These are phyloP conservation scores for Dolichopus griseipennis DNA, from an alignment of 2,888 invertebrate species.

Conservation along the genomic window DNA sequence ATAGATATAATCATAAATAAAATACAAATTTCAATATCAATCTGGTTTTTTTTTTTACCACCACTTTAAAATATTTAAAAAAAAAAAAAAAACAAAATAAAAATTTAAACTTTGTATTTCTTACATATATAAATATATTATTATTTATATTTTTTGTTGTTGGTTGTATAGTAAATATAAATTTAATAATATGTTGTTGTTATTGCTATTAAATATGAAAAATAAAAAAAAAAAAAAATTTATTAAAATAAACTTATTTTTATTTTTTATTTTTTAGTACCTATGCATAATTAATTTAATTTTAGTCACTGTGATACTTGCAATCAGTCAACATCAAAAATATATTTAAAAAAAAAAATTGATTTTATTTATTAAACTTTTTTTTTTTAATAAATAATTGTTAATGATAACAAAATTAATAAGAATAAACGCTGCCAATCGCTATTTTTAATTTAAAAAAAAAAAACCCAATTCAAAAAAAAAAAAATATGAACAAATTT, in stretches of 20 bases:
- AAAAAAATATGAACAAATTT: too few relatives aligned
- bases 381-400: too few relatives aligned
- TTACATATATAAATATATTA: neutral
- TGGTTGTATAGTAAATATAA: neutral
- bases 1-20: too few relatives aligned
- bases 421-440: too few relatives aligned
- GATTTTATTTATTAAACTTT: neutral
- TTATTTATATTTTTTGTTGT: neutral
- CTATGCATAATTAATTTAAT: slow-evolving; percentile 1
- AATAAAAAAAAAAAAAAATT: neutral
- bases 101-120: neutral
- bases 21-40: neutral
- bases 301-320: slow-evolving; percentile 6
- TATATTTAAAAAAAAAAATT: neutral
- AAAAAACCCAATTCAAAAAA: too few relatives aligned
- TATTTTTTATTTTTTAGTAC: neutral
- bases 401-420: too few relatives aligned
- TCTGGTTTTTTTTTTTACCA: neutral
- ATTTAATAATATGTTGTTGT: neutral
- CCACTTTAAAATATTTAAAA: neutral
- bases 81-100: neutral
- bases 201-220: neutral
- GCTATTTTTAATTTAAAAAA: too few relatives aligned
- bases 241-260: neutral
- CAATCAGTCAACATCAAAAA: slow-evolving; percentile 3